Base-by-base conservation (phyloP, 1,140 invertebrate species). In the Cherax destructor region DNA sequence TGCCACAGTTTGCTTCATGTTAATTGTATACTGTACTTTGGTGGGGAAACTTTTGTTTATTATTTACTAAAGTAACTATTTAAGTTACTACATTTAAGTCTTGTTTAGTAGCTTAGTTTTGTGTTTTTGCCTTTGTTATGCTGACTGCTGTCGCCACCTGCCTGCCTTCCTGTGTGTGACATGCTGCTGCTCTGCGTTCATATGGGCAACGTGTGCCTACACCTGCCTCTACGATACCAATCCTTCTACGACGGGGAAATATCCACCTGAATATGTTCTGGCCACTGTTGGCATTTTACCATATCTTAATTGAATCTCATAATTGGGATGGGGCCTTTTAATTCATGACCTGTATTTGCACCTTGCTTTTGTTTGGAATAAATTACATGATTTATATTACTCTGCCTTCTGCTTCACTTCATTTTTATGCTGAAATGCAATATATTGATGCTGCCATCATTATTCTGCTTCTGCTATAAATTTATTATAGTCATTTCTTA, bases 401-500 rank as follows among this genome's bases (percentile, higher is more conserved):
- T 74, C 49, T 72, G 49, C 47, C 50, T 41, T 41, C 30, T 72
- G 49, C n/a, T 85, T 72, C 49, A 69, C 21, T 9, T 49, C 47
- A 24, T 47, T 47, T 83, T 69, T 69, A 1, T 18, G 30, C 7
- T 72, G 10, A 74, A 52, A n/a, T 89, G 49, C 72, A 41, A 90
- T 76, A 56, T 59, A 84, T 30, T 90, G 80, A 84, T 90, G 49
- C 10, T 47, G 21, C 49, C 24, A 76, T 50, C n/a, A 77, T 30
- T 88, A 50, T 81, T 80, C 21, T 88, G 30, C 50, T 83, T n/a
- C 24, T 89, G 79, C 79, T 80, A 78, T 78, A 85, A 77, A 79
- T 21, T n/a, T 76, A 78, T 47, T 74, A 21, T 83, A 92, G 83
- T 91, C 85, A 92, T 88, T 87, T 92, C 79, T 74, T 86, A 41